Evolutionary conservation across 1,140 invertebrate genomes (phyloP).

Genomic region (Daktulosphaira vitifoliae): DNA sequence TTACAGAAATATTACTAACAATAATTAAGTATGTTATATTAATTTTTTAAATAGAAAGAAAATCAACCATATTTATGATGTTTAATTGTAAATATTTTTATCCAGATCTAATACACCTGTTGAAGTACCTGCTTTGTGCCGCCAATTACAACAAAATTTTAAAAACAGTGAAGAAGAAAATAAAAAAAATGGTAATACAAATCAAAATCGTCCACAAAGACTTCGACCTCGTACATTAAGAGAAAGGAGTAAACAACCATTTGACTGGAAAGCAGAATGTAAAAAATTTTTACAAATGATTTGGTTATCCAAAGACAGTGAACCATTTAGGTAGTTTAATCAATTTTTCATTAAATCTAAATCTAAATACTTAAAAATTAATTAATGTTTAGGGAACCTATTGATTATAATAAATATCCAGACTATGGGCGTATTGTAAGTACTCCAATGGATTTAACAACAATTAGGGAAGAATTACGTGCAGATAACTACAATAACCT

Average conservation of each 20-base stretch:
- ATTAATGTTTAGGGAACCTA: constrained; percentile 52
- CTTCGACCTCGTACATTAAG: constrained; percentile 21
- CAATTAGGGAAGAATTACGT: constrained; percentile 66
- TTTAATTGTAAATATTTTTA: neutral
- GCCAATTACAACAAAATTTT: constrained; percentile 67
- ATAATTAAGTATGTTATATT: constrained; percentile 64
- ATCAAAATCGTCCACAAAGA: constrained; percentile 19
- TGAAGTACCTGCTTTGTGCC: constrained; percentile 76
- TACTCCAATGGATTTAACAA: constrained; percentile 71
- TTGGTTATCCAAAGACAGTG: constrained; percentile 67
- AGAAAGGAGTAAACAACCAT: constrained; percentile 34
- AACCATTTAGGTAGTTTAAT: constrained; percentile 65
- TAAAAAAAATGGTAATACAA: constrained; percentile 35
- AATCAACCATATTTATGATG: too few relatives aligned
- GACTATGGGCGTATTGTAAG: constrained; percentile 50
- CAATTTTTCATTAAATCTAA: too few relatives aligned
- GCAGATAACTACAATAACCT: constrained; percentile 69
- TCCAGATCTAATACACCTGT: constrained; percentile 40
- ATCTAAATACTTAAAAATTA: too few relatives aligned
- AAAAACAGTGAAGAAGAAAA: constrained; percentile 52
- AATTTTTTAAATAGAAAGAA: neutral
- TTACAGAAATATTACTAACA: constrained; percentile 77
- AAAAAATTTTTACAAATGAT: constrained; percentile 57
- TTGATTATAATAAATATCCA: constrained; percentile 65
- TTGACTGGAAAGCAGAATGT: constrained; percentile 59